A percentile compares a stretch with the other conserved stretches of the same genome.
phyloP scores from a whole-genome alignment of 53 echinoderm and acorn worm genomes.

The Apostichopus leukothele region DNA sequence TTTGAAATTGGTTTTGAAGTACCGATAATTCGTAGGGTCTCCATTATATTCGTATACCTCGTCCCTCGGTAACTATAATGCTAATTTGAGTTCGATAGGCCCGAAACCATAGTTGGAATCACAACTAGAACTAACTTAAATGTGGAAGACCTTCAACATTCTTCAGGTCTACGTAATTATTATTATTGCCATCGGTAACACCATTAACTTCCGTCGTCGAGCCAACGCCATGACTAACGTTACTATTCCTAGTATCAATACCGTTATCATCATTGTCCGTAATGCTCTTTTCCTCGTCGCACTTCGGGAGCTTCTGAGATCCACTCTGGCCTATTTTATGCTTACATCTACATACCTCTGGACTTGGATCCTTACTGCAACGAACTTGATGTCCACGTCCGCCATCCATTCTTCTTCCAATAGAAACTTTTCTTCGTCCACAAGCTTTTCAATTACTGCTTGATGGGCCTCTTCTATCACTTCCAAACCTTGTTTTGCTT shows the following conservation, averaged over 20 bases:
- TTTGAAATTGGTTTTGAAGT: conserved; percentile 42
- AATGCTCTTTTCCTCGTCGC: background rate
- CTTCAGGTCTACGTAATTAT: background rate
- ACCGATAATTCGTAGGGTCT: conserved; percentile 45
- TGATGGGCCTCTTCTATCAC: conserved; percentile 32
- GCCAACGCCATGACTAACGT: background rate
- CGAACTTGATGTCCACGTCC: background rate
- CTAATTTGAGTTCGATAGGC: conserved; percentile 37
- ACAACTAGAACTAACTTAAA: background rate
- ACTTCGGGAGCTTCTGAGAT: background rate
- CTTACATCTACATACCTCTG: background rate
- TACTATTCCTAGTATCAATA: background rate
- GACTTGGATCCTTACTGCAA: conserved; percentile 9
- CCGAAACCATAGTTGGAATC: background rate
- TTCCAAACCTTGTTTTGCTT: conserved; percentile 19
- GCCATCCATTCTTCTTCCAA: conserved; percentile 41
- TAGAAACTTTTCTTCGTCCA: conserved; percentile 10
- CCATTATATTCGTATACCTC: conserved; percentile 52
- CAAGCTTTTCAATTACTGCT: conserved; percentile 4
- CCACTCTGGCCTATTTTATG: background rate
- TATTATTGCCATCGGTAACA: background rate
- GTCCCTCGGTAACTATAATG: conserved; percentile 55
- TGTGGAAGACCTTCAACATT: background rate
- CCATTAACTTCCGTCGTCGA: background rate
- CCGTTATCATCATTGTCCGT: background rate